These are phyloP conservation scores for Psittacara wagleri DNA, from an alignment of 2,113 vertebrate species.

Conservation along the genomic window DNA sequence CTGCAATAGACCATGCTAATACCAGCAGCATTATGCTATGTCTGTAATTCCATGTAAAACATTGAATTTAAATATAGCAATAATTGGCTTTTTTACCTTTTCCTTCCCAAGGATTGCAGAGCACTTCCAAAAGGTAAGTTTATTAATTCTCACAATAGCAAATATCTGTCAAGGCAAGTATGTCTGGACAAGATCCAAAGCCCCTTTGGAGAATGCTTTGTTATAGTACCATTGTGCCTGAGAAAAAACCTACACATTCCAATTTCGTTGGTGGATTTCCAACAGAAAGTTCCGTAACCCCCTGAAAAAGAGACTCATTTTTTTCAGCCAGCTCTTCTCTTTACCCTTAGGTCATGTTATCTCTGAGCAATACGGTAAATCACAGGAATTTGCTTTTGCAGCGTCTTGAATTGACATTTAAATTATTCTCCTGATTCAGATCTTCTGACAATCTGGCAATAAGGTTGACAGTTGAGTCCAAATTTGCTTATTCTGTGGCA, in stretches of 20 bases:
- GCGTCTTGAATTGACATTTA: constrained; percentile 62
- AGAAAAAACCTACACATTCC: neutral
- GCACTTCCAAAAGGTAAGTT: neutral
- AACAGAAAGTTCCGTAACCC: neutral
- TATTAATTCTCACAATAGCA: neutral
- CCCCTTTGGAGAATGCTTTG: neutral
- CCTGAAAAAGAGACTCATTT: neutral
- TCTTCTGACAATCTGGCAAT: constrained; percentile 53
- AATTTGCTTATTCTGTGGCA: constrained; percentile 44
- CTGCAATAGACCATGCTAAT: neutral
- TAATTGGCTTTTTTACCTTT: neutral
- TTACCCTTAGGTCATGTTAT: constrained; percentile 2
- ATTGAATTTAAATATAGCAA: neutral
- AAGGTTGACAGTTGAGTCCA: constrained; percentile 46
- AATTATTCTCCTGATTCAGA: constrained; percentile 57
- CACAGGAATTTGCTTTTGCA: constrained; percentile 14
- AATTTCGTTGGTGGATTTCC: neutral
- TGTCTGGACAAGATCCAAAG: neutral
- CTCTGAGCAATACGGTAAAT: neutral
- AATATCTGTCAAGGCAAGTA: neutral
- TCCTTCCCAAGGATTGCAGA: neutral
- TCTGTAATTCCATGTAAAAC: neutral
- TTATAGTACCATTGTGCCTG: neutral
- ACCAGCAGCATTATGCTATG: neutral
- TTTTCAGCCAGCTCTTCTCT: constrained; percentile 1